These are phyloP conservation scores for Monomorium pharaonis DNA, from an alignment of 1,140 invertebrate genomes.

Conservation along the genomic window DNA sequence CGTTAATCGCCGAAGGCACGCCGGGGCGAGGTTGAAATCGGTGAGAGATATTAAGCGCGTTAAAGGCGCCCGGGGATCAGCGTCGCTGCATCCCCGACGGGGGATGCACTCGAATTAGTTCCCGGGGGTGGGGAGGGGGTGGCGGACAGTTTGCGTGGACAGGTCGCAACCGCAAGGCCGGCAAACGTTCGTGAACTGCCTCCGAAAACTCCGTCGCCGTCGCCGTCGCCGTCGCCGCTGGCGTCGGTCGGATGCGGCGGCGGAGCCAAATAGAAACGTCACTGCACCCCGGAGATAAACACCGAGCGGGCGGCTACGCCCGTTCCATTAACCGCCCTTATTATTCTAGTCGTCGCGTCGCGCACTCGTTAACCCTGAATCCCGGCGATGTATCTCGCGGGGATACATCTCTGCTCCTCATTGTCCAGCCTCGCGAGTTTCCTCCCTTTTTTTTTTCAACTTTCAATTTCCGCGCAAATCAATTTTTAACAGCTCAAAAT, in stretches of 20 bases:
- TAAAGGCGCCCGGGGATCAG: neutral
- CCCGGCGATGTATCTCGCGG: neutral
- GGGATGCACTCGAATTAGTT: conserved; percentile 2
- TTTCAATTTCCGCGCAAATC: neutral
- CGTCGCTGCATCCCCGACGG: neutral
- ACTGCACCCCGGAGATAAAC: conserved; percentile 43
- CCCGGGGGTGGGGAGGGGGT: too few relatives aligned
- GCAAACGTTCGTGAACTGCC: conserved; percentile 36
- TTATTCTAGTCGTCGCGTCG: conserved; percentile 46
- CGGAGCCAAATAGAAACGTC: conserved; percentile 22
- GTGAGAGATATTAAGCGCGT: conserved; percentile 11
- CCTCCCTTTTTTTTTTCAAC: neutral
- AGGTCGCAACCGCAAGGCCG: conserved; percentile 7
- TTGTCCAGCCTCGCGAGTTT: neutral
- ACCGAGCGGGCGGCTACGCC: conserved; percentile 19
- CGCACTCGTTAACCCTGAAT: conserved; percentile 42
- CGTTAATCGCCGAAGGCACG: conserved; percentile 2
- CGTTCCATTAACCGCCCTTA: conserved; percentile 40
- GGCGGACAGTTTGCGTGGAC: conserved; percentile 11
- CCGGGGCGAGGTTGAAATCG: neutral
- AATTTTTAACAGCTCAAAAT: too few relatives aligned
- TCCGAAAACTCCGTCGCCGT: conserved; percentile 6
- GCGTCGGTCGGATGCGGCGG: neutral
- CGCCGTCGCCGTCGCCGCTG: too few relatives aligned
- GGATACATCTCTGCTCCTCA: neutral